Conservation (phyloP, 2,113 vertebrate genomes). For the Rynchops niger region DNA sequence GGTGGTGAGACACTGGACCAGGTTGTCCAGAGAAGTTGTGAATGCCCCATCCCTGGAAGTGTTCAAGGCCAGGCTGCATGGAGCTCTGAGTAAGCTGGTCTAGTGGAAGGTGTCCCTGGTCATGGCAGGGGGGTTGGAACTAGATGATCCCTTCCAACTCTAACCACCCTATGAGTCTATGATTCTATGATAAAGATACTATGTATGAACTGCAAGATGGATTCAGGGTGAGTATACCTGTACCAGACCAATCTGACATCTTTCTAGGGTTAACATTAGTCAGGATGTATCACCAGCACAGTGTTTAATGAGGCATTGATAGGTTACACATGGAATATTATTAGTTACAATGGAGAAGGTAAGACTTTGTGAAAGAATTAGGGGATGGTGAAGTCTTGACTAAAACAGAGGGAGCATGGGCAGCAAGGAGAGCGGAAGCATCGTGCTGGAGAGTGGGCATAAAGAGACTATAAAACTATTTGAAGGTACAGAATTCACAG, state of each 20-base stretch:
- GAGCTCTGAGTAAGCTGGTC: not conserved
- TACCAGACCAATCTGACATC: not conserved
- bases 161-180: not conserved
- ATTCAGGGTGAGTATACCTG: not conserved
- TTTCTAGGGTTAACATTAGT: not conserved
- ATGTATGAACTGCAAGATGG: not conserved
- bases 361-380: not conserved
- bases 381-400: not conserved
- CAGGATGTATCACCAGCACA: not conserved
- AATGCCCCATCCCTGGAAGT: not conserved
- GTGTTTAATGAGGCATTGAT: not conserved
- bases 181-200: not conserved
- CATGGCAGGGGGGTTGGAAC: not conserved
- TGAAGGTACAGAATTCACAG: rapidly evolving
- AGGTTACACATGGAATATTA: not conserved
- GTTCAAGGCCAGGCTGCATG: not conserved
- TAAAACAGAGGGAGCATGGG: not conserved
- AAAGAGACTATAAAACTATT: not conserved
- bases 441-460: not conserved
- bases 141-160: not conserved
- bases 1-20: not conserved
- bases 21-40: not conserved
- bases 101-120: not conserved
- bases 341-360: not conserved
- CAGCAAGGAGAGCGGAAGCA: not conserved